Evolutionary conservation across 2,888 invertebrate species (phyloP).

Genomic region (Cerceris ruficornis): DNA sequence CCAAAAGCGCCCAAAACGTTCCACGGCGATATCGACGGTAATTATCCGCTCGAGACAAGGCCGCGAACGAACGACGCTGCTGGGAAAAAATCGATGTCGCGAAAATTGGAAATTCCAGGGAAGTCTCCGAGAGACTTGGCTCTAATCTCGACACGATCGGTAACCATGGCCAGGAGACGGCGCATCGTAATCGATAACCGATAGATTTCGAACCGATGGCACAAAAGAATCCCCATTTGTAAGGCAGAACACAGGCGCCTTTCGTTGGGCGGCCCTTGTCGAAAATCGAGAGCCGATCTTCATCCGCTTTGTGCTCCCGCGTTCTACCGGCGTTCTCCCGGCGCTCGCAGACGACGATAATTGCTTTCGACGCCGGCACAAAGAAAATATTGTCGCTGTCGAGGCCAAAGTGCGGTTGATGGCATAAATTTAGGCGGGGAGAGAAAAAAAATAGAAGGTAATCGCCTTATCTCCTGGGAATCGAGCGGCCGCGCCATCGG

Average conservation of each 20-base stretch:
- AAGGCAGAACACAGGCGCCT: constrained; percentile 9
- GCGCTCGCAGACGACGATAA: constrained; percentile 58
- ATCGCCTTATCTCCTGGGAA: constrained; percentile 78
- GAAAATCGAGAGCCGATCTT: constrained; percentile 51
- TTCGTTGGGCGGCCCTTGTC: constrained; percentile 13
- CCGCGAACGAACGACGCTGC: neutral
- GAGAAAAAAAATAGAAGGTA: constrained; percentile 75
- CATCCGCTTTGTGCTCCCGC: constrained; percentile 58
- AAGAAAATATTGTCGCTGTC: constrained; percentile 75
- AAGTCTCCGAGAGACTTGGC: neutral
- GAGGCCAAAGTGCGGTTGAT: constrained; percentile 64
- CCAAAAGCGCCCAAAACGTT: too few relatives aligned
- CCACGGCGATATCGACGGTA: too few relatives aligned
- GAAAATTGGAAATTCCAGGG: neutral
- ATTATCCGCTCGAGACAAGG: neutral
- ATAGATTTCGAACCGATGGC: neutral
- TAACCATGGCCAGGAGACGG: neutral
- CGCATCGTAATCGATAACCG: constrained; percentile 29
- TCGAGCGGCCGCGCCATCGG: constrained; percentile 27
- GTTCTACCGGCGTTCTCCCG: neutral
- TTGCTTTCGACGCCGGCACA: constrained; percentile 65
- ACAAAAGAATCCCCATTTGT: constrained; percentile 4
- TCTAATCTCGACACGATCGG: constrained; percentile 2
- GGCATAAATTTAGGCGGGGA: constrained; percentile 75
- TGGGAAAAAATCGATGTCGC: neutral